These are phyloP conservation scores for Gasteruption jaculator DNA, from an alignment of 2,888 invertebrate species.

Conservation along the genomic window DNA sequence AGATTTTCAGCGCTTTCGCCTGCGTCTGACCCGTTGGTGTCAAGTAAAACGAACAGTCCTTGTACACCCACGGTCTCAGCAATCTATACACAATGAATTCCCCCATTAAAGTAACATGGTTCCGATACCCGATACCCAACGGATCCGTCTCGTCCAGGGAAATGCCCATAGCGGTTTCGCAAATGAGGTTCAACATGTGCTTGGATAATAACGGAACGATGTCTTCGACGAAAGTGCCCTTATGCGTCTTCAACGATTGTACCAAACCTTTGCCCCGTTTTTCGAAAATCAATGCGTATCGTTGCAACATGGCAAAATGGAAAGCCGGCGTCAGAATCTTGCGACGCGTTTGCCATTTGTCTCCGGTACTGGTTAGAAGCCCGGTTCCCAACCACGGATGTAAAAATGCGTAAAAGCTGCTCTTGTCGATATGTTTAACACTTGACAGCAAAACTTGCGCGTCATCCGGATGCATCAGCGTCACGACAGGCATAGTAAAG, in stretches of 20 bases:
- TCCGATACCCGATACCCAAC: constrained; percentile 21
- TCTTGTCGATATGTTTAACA: constrained; percentile 44
- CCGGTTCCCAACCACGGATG: constrained; percentile 52
- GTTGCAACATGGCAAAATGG: constrained; percentile 60
- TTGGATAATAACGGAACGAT: constrained; percentile 58
- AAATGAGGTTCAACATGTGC: constrained; percentile 64
- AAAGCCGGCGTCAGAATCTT: constrained; percentile 65
- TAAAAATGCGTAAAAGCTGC: constrained; percentile 44
- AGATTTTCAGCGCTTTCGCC: constrained; percentile 47
- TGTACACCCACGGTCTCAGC: constrained; percentile 58
- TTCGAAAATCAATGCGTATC: constrained; percentile 47
- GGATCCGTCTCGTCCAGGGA: constrained; percentile 14
- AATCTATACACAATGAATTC: constrained; percentile 24
- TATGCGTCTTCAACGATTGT: constrained; percentile 34
- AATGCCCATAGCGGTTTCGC: constrained; percentile 53
- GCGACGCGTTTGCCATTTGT: constrained; percentile 60
- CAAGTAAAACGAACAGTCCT: constrained; percentile 56
- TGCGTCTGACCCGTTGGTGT: constrained; percentile 55
- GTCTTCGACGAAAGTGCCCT: too few relatives aligned
- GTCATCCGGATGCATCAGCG: constrained; percentile 39
- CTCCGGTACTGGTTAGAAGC: constrained; percentile 48
- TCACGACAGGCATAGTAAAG: constrained; percentile 20
- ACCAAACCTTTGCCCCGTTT: constrained; percentile 50
- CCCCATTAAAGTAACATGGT: constrained; percentile 23
- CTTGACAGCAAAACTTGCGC: constrained; percentile 36